Base-by-base conservation (phyloP, 1,140 invertebrate species). In the Drosophila aff. region DNA sequence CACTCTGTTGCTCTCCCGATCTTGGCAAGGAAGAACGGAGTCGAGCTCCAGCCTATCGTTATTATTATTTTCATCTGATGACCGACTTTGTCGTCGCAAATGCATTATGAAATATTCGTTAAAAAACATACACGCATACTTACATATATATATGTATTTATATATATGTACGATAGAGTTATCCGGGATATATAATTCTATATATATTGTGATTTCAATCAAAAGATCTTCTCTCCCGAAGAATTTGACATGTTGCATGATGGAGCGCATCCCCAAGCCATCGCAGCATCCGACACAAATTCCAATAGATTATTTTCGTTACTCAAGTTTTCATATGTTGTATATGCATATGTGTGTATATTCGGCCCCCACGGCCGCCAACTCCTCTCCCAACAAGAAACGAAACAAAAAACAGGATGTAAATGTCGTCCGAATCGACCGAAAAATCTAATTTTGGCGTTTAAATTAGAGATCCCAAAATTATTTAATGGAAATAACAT, bases 141-240 rank as follows among this genome's bases (percentile, higher is more conserved):
- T 31, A 28, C 9, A 28, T 26, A 47, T 44, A 28, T 52, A 74
- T 26, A 26, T 69, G 59, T 33, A 31, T 76, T 76, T 76, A 79
- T 79, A 82, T 82, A 76, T 61, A 31, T 63, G 52, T 49, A 79
- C 66, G 46, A 57, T 81, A 76, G 79, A 77, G 66, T 73, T 81
- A 71, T 69, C 73, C 64, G 72, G 44, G 57, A 57, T 77, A 82
- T 55, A 76, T 76, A 64, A 82, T 62, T 80, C 71, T 76, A 79
- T 79, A 79, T 79, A 82, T 77, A 76, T 77, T 86, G 83, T 86
- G 84, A 86, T 86, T 87, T 87, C 73, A 89, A 83, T 89, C 81
- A 79, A 87, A 86, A 80, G 50, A 68, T 83, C 83, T 81, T 87
- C 83, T 84, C 81, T 68, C 73, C 72, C 83, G 81, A 86, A 66